A percentile compares a stretch with the other conserved stretches of the same genome.
These are phyloP conservation scores for Littorina saxatilis DNA, from an alignment of 1,140 invertebrate species.

Conservation along the genomic window DNA sequence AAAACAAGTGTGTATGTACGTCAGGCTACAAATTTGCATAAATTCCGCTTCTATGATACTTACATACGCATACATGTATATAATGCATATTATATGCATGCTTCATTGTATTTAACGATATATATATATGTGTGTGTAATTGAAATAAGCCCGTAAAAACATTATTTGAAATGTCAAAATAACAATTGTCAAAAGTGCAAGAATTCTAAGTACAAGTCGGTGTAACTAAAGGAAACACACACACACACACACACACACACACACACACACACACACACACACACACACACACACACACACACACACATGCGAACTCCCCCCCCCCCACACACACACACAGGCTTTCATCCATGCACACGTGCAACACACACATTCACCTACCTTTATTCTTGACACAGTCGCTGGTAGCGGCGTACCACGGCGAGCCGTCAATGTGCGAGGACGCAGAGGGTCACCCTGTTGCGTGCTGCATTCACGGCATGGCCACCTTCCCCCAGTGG, in stretches of 20 bases:
- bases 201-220: too few species aligned
- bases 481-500: constrained; percentile 53
- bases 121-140: too few species aligned
- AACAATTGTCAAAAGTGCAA: too few species aligned
- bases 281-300: neutral
- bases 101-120: too few species aligned
- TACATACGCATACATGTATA: neutral
- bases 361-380: neutral
- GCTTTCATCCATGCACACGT: too few species aligned
- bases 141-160: too few species aligned
- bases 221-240: too few species aligned
- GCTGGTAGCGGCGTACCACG: constrained; percentile 44
- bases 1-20: too few species aligned
- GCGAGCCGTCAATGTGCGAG: constrained; percentile 47
- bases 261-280: constrained; percentile 8
- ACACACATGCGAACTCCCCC: neutral
- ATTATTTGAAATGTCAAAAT: too few species aligned
- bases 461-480: constrained; percentile 53
- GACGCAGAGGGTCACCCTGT: constrained; percentile 12
- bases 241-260: constrained; percentile 21
- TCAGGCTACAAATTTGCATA: too few species aligned
- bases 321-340: neutral
- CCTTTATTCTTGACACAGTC: neutral
- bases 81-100: too few species aligned
- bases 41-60: too few species aligned